Base-by-base conservation (phyloP, 2,797 vertebrate species). In the Geotrypetes seraphini region DNA sequence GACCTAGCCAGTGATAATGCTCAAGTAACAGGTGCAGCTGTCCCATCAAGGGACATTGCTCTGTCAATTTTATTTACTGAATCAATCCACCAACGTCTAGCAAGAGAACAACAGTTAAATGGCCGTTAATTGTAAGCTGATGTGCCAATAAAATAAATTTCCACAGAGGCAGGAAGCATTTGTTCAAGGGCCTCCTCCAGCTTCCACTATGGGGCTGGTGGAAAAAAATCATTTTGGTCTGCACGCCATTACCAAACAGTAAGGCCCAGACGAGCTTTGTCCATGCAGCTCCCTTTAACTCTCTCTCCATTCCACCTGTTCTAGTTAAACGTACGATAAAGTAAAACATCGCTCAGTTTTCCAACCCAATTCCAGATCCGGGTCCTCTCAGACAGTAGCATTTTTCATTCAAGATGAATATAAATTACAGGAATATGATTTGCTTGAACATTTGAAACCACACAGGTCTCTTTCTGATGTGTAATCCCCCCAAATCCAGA, bases 11-110 rank as follows among this genome's bases (percentile, higher is more conserved):
- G 59, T 53, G 32, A 55, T 73, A 76, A 78, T 80, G 74, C 39
- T 37, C 75, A 78, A 80, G 78, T 78, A 83, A 77, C 82, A 85
- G 83, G 77, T 85, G 76, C 70, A 74, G 73, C 52, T 58, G 66
- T 65, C 57, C 60, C 57, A 58, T 64, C 55, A 49, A 53, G 71
- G 77, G 75, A 81, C 69, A 60, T 55, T 35, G 34, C 57, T 70
- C 73, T 83, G 77, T 85, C 79, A 82, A 68, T 83, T 81, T 82
- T 82, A 83, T 80, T 83, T 83, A 82, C 75, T 63, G 73, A 81
- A 80, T 83, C 77, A 85, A 85, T 85, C 79, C 75, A 78, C 72
- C 71, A 79, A 62, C 64, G 78, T 81, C 79, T 80, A 72, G 70
- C 69, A 70, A 74, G 72, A 82, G 71, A 79, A 80, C 72, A 75